phyloP scores from a whole-genome alignment of 2,113 vertebrate genomes.

The Chrysemys picta region DNA sequence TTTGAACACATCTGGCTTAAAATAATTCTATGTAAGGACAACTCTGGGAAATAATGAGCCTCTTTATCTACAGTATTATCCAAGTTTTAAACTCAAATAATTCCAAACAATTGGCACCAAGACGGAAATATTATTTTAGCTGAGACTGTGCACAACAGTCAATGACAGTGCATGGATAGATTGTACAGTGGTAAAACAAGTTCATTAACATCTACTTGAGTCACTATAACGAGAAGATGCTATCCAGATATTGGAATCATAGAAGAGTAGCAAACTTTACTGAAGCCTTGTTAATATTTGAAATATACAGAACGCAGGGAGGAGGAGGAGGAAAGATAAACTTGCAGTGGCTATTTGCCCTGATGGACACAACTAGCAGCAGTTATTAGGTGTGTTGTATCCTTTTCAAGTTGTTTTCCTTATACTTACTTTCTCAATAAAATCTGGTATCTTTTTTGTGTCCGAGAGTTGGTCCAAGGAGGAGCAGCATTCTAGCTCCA shows the following conservation, averaged over 20 bases:
- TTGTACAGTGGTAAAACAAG: slow-evolving; percentile 27
- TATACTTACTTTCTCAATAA: slow-evolving; percentile 92
- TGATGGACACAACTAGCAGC: not conserved
- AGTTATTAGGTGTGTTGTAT: not conserved
- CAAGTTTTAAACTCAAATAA: slow-evolving; percentile 11
- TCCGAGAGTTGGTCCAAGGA: slow-evolving; percentile 85
- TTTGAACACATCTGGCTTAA: not conserved
- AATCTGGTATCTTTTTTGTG: slow-evolving; percentile 91
- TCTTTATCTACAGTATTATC: not conserved
- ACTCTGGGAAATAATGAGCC: not conserved
- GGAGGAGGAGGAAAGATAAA: not conserved
- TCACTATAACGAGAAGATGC: not conserved
- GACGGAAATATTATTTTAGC: slow-evolving; percentile 23
- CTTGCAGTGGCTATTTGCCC: not conserved
- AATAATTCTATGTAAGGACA: not conserved
- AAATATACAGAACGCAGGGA: not conserved
- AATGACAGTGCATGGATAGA: not conserved
- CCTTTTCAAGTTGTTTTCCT: not conserved
- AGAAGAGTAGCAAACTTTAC: not conserved
- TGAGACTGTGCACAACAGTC: not conserved
- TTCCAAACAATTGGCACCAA: slow-evolving; percentile 8
- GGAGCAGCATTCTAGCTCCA: slow-evolving; percentile 91
- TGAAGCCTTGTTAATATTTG: not conserved
- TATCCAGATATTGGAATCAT: not conserved
- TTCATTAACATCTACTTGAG: slow-evolving; percentile 35